Evolutionary conservation across 37 sponge, comb jelly and placozoan genomes (phyloP), one percentile per base, ranked within the genome.

Genomic region (Spongilla lacustris): DNA sequence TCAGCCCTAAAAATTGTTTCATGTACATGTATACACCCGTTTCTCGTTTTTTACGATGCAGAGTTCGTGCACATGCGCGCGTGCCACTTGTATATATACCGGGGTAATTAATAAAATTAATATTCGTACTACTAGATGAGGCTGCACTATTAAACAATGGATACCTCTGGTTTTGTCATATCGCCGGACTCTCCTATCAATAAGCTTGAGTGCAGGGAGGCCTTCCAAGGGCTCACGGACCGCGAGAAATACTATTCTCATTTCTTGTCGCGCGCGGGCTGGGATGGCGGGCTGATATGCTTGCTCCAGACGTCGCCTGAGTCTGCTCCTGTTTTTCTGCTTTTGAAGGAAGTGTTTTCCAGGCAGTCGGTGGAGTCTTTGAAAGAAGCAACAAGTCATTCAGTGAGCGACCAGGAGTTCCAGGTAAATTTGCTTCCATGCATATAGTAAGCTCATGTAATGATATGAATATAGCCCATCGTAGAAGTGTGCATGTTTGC

Each of bases 261-360:
- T 82, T 92, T 87, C 89, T 46, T 97, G 68, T 81, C 89, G 8
- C 70, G 89, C 11, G 97, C 96, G 4, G 46, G 88, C 4, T 97
- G 93, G 93, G 93, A 92, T 28, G 97, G 96, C 46, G 77, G 84
- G 50, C 67, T 82, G 27, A 97, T 95, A 48, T 90, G 91, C 27
- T 85, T 97, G 26, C 87, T 97, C 11, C 97, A 97, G 84, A 97
- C 96, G 0, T 97, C 97, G 12, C 93, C 96, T 0, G 97, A 97
- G 72, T 93, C 96, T 34, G 82, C 75, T 0, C 85, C 83, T 29
- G 32, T 97, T 1, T 97, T 92, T 36, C 76, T 97, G 49, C 86
- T 97, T 5, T 80, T 97, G 23, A 88, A 87, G 67, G 73, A 85
- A 48, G 32, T 97, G 67, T 95, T 95, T 69, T 29, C 85, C 25